Evolutionary conservation across 2,113 vertebrate genomes (phyloP).

Genomic region (Nematolebias whitei): DNA sequence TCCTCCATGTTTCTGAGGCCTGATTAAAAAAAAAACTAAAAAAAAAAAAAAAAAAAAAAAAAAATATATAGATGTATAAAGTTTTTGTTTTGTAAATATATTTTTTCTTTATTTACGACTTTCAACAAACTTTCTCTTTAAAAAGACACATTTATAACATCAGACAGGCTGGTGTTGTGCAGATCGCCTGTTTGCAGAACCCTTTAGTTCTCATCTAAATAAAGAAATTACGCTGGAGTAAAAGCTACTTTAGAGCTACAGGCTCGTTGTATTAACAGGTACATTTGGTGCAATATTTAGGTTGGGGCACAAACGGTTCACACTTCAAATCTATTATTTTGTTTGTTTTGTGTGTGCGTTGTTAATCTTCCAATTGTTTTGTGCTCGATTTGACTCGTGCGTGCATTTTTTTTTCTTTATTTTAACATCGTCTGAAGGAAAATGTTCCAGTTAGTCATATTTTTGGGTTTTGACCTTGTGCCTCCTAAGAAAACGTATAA

Average conservation of each 20-base stretch:
- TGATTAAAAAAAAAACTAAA: no score
- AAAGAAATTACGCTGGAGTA: slow-evolving; percentile 74
- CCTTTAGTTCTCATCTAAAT: slow-evolving; percentile 71
- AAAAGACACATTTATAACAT: slow-evolving; percentile 33
- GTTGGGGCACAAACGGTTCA: slow-evolving; percentile 62
- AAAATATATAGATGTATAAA: no score
- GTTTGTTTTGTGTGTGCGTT: slow-evolving; percentile 52
- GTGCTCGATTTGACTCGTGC: slow-evolving; percentile 32
- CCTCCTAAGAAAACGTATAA: slow-evolving; percentile 65
- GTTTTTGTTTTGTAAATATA: slow-evolving; percentile 14
- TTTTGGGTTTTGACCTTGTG: slow-evolving; percentile 58
- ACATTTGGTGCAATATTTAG: slow-evolving; percentile 82
- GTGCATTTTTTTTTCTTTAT: slow-evolving; percentile 60
- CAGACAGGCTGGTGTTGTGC: slow-evolving; percentile 53
- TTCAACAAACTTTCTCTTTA: slow-evolving; percentile 50
- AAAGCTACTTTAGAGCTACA: slow-evolving; percentile 68
- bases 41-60: no score
- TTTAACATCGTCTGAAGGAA: slow-evolving; percentile 58
- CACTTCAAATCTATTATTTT: no score
- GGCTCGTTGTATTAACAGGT: slow-evolving; percentile 73
- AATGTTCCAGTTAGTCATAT: slow-evolving; percentile 36
- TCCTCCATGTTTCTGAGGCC: slow-evolving; percentile 45
- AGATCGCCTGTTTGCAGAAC: slow-evolving; percentile 56
- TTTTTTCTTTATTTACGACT: slow-evolving; percentile 18
- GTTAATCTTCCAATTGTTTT: slow-evolving; percentile 47